These are phyloP conservation scores for Nomada hirtipes DNA, from an alignment of 2,888 invertebrate genomes.

Conservation along the genomic window DNA sequence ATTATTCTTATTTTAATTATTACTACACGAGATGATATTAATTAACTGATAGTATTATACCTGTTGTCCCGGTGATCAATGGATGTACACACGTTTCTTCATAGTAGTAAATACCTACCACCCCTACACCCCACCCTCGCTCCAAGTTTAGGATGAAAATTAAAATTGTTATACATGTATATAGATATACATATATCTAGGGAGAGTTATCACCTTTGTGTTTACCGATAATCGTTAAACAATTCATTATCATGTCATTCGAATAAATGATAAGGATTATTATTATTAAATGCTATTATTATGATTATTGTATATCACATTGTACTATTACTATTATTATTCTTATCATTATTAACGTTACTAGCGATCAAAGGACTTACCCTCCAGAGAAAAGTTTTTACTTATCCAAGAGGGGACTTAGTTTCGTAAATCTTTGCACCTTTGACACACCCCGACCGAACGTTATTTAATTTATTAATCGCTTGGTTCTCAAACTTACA, in stretches of 20 bases:
- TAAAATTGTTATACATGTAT: conserved; percentile 47
- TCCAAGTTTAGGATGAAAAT: conserved; percentile 48
- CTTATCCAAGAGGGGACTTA: no score
- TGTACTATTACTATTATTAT: conserved; percentile 60
- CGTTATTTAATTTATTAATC: no score
- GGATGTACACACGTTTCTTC: conserved; percentile 60
- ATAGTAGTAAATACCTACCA: conserved; percentile 62
- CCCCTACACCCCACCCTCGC: neutral
- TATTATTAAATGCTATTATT: conserved; percentile 57
- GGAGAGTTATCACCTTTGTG: conserved; percentile 60
- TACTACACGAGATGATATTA: conserved; percentile 65
- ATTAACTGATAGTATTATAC: conserved; percentile 79
- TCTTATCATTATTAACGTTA: conserved; percentile 60
- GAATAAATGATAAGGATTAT: conserved; percentile 58
- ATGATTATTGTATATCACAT: conserved; percentile 45
- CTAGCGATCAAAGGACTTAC: conserved; percentile 36
- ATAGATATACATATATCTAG: conserved; percentile 7
- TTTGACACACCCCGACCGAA: no score
- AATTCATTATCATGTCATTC: conserved; percentile 50
- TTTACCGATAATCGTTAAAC: conserved; percentile 62
- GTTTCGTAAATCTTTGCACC: no score
- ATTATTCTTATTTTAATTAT: conserved; percentile 42
- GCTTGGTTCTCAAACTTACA: no score
- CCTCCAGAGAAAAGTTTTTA: no score
- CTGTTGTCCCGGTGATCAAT: conserved; percentile 71